Base-by-base conservation (phyloP, 2,113 vertebrate species). In the Oreochromis niloticus region DNA sequence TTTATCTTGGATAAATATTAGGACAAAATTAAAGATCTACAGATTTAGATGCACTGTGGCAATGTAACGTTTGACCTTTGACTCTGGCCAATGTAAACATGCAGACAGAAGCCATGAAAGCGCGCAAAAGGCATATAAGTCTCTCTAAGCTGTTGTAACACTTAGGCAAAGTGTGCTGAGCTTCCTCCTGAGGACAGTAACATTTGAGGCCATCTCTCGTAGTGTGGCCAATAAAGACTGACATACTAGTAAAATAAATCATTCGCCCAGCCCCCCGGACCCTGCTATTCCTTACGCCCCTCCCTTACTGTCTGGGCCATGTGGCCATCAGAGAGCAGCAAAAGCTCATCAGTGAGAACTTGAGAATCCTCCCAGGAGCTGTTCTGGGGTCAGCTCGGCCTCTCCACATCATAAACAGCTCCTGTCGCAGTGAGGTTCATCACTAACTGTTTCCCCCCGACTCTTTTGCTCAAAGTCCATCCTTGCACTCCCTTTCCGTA, bases 141-240 rank as follows among this genome's bases (percentile, higher is more conserved):
- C 71, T 80, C 79, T 68, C 87, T 85, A 73, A 79, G 88, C 89
- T 85, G 91, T 88, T 88, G 83, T 85, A 91, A 93, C 90, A 90
- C 94, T 95, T 96, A 94, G 54, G 86, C 90, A 96, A 92, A 94
- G 85, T 79, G 78, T 5, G 80, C 90, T 93, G 93, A 95, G 94
- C 91, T 90, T 93, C 88, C 95, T 96, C 95, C 63, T 79, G 96
- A 96, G 96, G 93, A 94, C 92, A 83, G 89, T 96, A 96, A 95
- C 90, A 85, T 96, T 92, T 92, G 90, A 95, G 87, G 87, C 93
- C 88, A 89, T 93, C 85, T 95, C 93, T 91, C 89, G 85, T 89
- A 87, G 92, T 89, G 85, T 52, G 91, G 92, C 86, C 91, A 87
- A 93, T 96, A 96, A 96, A 96, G 90, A 92, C 91, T 94, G 94